Conservation (phyloP, 2,888 invertebrate genomes). For the Linyphia triangularis region DNA sequence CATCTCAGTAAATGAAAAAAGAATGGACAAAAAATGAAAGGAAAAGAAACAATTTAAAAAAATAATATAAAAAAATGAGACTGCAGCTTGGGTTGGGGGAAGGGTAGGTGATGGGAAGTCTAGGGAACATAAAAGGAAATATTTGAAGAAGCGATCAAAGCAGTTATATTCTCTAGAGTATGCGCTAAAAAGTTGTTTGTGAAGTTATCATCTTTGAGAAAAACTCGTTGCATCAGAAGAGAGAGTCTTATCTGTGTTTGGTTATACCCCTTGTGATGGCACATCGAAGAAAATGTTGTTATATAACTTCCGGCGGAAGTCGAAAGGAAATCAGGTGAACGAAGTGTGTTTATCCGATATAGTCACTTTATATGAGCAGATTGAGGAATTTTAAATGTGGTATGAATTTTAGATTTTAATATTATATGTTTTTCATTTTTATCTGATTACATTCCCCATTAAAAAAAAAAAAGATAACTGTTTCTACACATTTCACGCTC, state of each 20-base stretch:
- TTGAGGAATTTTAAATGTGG: too few relatives aligned
- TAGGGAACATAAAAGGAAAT: conserved; percentile 25
- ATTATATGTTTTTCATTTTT: too few relatives aligned
- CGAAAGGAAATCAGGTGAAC: neutral
- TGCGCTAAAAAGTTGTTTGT: conserved; percentile 40
- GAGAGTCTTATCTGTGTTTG: conserved; percentile 34
- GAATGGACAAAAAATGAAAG: conserved; percentile 1
- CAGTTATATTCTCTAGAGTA: conserved; percentile 46
- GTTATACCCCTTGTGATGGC: conserved; percentile 24
- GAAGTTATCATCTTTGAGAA: conserved; percentile 34
- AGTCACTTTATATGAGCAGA: too few relatives aligned
- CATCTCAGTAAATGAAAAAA: conserved; percentile 20
- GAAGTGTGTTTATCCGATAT: conserved; percentile 7
- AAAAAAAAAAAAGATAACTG: too few relatives aligned
- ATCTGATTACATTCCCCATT: too few relatives aligned
- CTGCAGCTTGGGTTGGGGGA: too few relatives aligned
- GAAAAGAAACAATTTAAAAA: conserved; percentile 17
- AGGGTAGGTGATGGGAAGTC: conserved; percentile 5
- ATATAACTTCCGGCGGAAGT: conserved; percentile 11
- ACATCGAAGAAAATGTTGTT: conserved; percentile 26
- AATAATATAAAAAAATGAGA: conserved; percentile 10
- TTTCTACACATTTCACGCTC: too few relatives aligned
- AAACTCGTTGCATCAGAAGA: conserved; percentile 18
- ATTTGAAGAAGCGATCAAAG: conserved; percentile 48
- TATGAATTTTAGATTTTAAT: too few relatives aligned